Conservation (phyloP, 2,797 vertebrate species). For the Centropyge bicolor region DNA sequence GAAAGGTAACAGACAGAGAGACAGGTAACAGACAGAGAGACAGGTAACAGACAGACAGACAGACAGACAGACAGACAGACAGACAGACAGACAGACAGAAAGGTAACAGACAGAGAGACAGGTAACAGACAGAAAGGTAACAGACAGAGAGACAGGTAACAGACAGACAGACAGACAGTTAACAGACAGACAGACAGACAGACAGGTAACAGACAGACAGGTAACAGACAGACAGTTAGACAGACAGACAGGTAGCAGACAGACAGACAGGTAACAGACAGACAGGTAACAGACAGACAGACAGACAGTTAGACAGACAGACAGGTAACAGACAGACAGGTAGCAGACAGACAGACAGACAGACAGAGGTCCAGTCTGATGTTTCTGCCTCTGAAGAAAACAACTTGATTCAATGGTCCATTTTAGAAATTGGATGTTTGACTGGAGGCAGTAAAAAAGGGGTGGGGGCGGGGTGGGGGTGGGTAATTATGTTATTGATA, state of each 20-base stretch:
- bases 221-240: not conserved
- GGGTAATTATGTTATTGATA: conserved; percentile 96
- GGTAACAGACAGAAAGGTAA: too few species aligned
- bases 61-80: not conserved
- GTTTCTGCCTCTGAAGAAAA: conserved; percentile 62
- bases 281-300: not conserved
- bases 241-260: not conserved
- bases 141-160: too few species aligned
- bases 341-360: not conserved
- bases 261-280: not conserved
- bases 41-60: too few species aligned
- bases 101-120: not conserved
- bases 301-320: not conserved
- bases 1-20: too few species aligned
- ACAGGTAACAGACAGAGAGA: too few species aligned
- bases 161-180: too few species aligned
- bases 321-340: not conserved
- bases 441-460: conserved; percentile 77
- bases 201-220: not conserved
- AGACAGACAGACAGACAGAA: not conserved
- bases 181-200: not conserved
- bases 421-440: conserved; percentile 81
- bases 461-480: too few species aligned
- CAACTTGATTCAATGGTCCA: conserved; percentile 76
- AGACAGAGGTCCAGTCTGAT: conserved; percentile 41